phyloP scores from a whole-genome alignment of 2,888 invertebrate genomes.

The Rhimphoctona megacephalus region DNA sequence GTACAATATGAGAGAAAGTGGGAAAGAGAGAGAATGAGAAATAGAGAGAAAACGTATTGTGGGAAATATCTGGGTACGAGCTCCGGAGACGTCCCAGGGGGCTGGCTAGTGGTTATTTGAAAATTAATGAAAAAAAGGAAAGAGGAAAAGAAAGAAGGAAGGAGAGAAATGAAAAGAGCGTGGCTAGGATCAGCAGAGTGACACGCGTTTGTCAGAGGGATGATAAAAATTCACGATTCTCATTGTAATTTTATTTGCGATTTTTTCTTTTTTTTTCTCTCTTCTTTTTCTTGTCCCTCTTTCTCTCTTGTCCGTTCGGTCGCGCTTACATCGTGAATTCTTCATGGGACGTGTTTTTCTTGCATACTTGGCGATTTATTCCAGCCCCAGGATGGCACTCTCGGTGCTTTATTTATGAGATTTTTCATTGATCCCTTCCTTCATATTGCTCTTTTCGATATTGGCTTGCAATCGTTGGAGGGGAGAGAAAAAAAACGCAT shows the following conservation, averaged over 20 bases:
- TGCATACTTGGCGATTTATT: slow-evolving; percentile 34
- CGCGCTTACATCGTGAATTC: slow-evolving; percentile 29
- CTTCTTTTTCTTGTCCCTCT: not conserved
- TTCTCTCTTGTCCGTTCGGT: not conserved
- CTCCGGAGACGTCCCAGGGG: slow-evolving; percentile 42
- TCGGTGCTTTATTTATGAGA: slow-evolving; percentile 56
- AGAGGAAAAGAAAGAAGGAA: slow-evolving; percentile 30
- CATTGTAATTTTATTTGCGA: slow-evolving; percentile 36
- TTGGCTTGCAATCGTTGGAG: not conserved
- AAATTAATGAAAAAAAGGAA: slow-evolving; percentile 67
- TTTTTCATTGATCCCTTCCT: slow-evolving; percentile 26
- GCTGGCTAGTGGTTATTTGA: slow-evolving; percentile 67
- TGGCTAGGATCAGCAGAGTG: slow-evolving; percentile 18
- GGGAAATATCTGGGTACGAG: slow-evolving; percentile 38
- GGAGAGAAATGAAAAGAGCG: slow-evolving; percentile 34
- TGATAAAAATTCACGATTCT: slow-evolving; percentile 45
- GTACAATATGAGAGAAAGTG: slow-evolving; percentile 22
- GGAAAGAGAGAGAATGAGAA: slow-evolving; percentile 11
- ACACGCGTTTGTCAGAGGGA: slow-evolving; percentile 44
- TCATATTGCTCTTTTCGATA: slow-evolving; percentile 29
- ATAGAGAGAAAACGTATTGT: slow-evolving; percentile 42
- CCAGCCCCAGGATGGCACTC: slow-evolving; percentile 8
- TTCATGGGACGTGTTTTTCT: slow-evolving; percentile 23
- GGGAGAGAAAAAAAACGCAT: not conserved
- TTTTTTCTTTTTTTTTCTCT: not conserved